Base-by-base conservation (phyloP, 2,888 invertebrate species). In the Diogma glabrata region DNA sequence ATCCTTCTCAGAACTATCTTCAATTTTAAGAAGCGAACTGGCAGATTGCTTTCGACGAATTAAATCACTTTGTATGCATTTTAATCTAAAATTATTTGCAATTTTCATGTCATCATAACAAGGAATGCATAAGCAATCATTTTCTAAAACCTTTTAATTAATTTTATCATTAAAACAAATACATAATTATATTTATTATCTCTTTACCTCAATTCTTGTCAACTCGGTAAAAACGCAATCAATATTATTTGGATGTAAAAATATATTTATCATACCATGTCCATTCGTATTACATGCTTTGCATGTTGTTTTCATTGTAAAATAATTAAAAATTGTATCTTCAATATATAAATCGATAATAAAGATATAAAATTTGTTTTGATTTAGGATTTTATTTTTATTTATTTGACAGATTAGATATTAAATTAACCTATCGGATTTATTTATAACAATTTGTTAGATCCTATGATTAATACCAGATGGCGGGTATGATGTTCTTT, bases 101-200 rank as follows among this genome's bases (percentile, higher is more conserved):
- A 52, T 52, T 50, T 55, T 55, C 40, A 55, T 46, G 9, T 55
- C 55, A 40, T 54, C 55, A 23, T 54, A 55, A 30, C 55, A 55
- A 9, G 52, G 22, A 36, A 54, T 53, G 28, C 55, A 55, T 5
- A 55, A 50, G 28, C 38, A 51, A 33, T 55, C 55, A 9, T 54
- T 46, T 19, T 46, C 22, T 7, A 45, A 48, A 6, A 54, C 52
- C 55, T 55, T 22, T 7, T 22, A 38, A 3, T 20, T 10, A 19
- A n/a, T 19, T 28, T 28, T 19, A 20, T 47, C 9, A 20, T 17
- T 12, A 10, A 36, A n/a, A n/a, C 10, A 36, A 23, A 9, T 12
- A 45, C 8, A 5, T 3, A 22, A 14, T 23, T 45, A 22, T 22
- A n/a, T 14, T n/a, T 0, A 22, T 6, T 36, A 36, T n/a, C 16